Base-by-base conservation (phyloP, 2,888 invertebrate species). In the Dryobota labecula region DNA sequence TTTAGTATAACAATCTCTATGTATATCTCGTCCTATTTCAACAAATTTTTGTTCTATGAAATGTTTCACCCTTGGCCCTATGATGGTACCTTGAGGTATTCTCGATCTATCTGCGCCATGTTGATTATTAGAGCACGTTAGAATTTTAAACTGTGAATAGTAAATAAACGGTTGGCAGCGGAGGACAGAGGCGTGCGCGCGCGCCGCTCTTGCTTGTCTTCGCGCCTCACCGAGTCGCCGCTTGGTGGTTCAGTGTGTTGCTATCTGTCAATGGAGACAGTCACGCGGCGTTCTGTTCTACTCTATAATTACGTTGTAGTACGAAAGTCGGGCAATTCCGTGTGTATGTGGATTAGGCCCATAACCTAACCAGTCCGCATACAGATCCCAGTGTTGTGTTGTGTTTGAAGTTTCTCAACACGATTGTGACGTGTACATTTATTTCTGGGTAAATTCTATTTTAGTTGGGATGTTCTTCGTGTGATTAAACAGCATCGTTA, bases 81-180 rank as follows among this genome's bases (percentile, higher is more conserved):
- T 84, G 78, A 80, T 73, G 83, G 84, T 83, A 76, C 85, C 87
- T 80, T 89, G 87, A 87, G 89, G 87, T 83, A 87, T 85, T 81
- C 76, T 82, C 76, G 82, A 83, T 83, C 87, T 87, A 92, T 92
- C 89, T 90, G 89, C 88, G 89, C 89, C 89, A 90, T 92, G 92
- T 91, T 93, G 92, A 92, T 94, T 94, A 94, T 90, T 93, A 89
- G 92, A 94, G 91, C 93, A 93, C 92, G 92, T 92, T 94, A 87
- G 91, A 93, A 91, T 94, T 94, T 91, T 91, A 86, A 95, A 94
- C 91, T 92, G 92, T 92, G 93, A 93, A 94, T 94, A 93, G 94
- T 94, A 95, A 94, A 94, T 95, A 95, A 94, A 95, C 94, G 92
- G 91, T 90, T 87, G 87, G 91, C 88, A 88, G 90, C 90, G 90